Evolutionary conservation across 2,888 invertebrate species (phyloP).

Genomic region (Trimorus sp.): DNA sequence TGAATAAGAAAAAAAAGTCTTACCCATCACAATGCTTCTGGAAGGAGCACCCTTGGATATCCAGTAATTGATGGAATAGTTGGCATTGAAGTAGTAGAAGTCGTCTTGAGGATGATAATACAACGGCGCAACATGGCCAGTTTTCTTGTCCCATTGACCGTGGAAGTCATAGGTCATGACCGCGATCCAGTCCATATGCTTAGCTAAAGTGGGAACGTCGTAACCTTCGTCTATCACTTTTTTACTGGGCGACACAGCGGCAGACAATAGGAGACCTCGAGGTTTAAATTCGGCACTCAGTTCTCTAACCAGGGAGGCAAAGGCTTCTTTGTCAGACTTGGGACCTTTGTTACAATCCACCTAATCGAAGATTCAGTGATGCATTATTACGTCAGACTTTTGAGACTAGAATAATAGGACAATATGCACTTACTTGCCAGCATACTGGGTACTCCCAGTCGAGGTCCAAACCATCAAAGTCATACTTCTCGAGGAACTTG

Average conservation of each 20-base stretch:
- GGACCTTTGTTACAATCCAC: conserved; percentile 93
- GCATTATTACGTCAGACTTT: not conserved
- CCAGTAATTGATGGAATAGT: conserved; percentile 95
- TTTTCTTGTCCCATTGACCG: conserved; percentile 95
- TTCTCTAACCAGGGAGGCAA: conserved; percentile 89
- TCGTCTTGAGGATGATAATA: conserved; percentile 92
- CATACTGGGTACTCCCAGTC: conserved; percentile 98
- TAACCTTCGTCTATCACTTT: conserved; percentile 93
- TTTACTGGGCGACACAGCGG: conserved; percentile 94
- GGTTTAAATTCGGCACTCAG: conserved; percentile 86
- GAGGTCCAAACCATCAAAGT: conserved; percentile 95
- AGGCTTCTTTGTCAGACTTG: conserved; percentile 90
- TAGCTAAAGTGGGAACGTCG: conserved; percentile 89
- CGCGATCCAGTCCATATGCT: conserved; percentile 93
- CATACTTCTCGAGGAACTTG: conserved; percentile 90
- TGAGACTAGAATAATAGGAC: not conserved
- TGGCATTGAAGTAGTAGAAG: conserved; percentile 91
- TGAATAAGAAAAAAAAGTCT: not conserved
- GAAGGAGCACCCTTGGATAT: conserved; percentile 91
- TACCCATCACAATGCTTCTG: conserved; percentile 91
- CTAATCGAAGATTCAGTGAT: conserved; percentile 78
- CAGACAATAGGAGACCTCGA: conserved; percentile 87
- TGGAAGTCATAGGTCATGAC: conserved; percentile 97
- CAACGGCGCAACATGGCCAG: conserved; percentile 94
- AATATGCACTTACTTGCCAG: conserved; percentile 85